Conservation (phyloP, 2,888 invertebrate species). For the Ommatoiulus sabulosus region DNA sequence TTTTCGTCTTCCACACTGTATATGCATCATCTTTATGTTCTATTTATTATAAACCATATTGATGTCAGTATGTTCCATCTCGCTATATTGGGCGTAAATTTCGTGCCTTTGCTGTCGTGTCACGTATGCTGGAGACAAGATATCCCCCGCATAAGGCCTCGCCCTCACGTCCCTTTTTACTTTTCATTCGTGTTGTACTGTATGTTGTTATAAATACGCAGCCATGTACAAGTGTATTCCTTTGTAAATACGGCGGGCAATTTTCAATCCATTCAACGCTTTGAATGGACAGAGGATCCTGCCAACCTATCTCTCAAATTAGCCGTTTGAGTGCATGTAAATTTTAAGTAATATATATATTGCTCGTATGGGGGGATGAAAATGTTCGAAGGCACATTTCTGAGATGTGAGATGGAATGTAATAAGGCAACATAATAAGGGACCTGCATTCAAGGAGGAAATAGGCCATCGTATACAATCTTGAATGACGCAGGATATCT, state of each 20-base stretch:
- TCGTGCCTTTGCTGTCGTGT: neutral
- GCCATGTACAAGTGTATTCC: neutral
- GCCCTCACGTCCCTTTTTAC: neutral
- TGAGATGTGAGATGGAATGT: neutral
- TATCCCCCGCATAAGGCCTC: neutral
- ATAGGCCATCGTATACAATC: slow-evolving; percentile 32
- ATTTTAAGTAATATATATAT: slow-evolving; percentile 22
- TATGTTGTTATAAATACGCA: neutral
- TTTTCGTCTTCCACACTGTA: no score
- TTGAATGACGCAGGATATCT: neutral
- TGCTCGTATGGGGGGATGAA: neutral
- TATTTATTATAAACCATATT: neutral
- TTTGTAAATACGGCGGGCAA: slow-evolving; percentile 19
- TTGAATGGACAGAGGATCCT: slow-evolving; percentile 16
- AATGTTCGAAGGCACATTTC: neutral
- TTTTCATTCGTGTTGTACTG: neutral
- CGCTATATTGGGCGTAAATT: neutral
- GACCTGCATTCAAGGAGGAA: neutral
- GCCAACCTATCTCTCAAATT: slow-evolving; percentile 27
- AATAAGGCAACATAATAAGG: slow-evolving; percentile 42
- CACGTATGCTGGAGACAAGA: neutral
- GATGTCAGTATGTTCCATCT: neutral
- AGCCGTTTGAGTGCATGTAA: slow-evolving; percentile 37
- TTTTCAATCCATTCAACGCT: slow-evolving; percentile 27
- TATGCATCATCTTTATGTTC: no score